These are phyloP conservation scores for Lepidonotus clava DNA, from an alignment of 2,888 invertebrate species.

Conservation along the genomic window DNA sequence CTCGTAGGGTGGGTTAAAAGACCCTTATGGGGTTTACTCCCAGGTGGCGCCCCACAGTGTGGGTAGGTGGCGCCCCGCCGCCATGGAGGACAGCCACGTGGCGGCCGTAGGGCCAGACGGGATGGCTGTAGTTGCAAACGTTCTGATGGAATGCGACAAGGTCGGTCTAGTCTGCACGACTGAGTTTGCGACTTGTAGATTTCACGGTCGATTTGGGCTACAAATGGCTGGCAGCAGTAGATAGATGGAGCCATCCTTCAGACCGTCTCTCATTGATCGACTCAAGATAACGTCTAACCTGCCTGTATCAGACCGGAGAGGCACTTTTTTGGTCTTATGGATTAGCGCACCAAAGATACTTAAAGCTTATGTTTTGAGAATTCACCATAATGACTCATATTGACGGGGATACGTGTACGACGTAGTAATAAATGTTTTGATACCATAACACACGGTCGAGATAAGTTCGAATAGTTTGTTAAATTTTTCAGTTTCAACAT, in stretches of 20 bases:
- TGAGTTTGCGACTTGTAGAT: slow-evolving; percentile 47
- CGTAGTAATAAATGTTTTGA: too few species aligned
- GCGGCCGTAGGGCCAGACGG: not conserved
- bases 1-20: too few species aligned
- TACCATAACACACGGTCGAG: too few species aligned
- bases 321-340: too few species aligned
- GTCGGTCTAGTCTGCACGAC: slow-evolving; percentile 45
- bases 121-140: not conserved
- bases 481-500: too few species aligned
- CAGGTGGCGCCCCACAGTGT: not conserved
- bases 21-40: not conserved
- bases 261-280: slow-evolving; percentile 10
- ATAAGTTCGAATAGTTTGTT: too few species aligned
- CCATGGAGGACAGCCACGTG: too few species aligned
- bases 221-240: slow-evolving; percentile 26
- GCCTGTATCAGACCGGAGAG: not conserved
- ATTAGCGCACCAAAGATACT: too few species aligned
- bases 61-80: not conserved
- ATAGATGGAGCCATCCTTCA: slow-evolving; percentile 42
- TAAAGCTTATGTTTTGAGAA: too few species aligned
- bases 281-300: slow-evolving; percentile 23
- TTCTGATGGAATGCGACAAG: slow-evolving; percentile 39
- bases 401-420: too few species aligned
- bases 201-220: slow-evolving; percentile 51
- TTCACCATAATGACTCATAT: too few species aligned